Conservation (phyloP, 1,140 invertebrate genomes). For the Euwallacea similis region DNA sequence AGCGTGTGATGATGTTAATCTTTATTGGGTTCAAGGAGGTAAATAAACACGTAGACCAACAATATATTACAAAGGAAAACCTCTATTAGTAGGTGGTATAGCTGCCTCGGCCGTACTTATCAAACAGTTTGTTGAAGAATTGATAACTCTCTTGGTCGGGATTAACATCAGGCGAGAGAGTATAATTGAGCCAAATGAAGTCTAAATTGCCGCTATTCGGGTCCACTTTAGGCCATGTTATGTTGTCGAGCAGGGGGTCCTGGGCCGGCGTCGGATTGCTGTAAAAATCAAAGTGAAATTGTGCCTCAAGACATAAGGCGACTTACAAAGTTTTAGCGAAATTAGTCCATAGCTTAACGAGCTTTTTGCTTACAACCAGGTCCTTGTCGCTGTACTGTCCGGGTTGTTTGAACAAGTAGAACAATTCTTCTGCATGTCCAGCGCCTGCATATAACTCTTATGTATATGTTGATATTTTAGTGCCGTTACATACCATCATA, state of each 20-base stretch:
- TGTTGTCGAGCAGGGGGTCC: conserved; percentile 11
- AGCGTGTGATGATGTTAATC: neutral
- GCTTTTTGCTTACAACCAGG: conserved; percentile 7
- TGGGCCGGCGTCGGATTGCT: conserved; percentile 25
- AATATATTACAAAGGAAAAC: too few species aligned
- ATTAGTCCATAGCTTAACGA: conserved; percentile 33
- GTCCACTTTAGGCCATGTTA: conserved; percentile 22
- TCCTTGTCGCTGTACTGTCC: conserved; percentile 17
- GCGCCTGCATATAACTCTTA: conserved; percentile 15
- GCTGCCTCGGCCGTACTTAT: conserved; percentile 14
- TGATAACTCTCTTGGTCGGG: conserved; percentile 12
- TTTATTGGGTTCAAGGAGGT: too few species aligned
- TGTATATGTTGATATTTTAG: neutral
- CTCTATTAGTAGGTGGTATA: conserved; percentile 27
- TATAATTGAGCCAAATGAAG: conserved; percentile 15
- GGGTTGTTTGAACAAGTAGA: conserved; percentile 23
- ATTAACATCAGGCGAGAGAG: conserved; percentile 10
- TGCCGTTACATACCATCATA: conserved; percentile 5
- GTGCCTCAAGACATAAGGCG: too few species aligned
- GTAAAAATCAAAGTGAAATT: conserved; percentile 3
- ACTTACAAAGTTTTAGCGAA: conserved; percentile 30
- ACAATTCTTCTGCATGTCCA: conserved; percentile 32
- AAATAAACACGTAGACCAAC: too few species aligned
- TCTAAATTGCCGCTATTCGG: conserved; percentile 5
- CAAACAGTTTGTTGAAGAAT: conserved; percentile 22